These are phyloP conservation scores for Caiman crocodilus DNA, from an alignment of 2,797 vertebrate species.

Conservation along the genomic window DNA sequence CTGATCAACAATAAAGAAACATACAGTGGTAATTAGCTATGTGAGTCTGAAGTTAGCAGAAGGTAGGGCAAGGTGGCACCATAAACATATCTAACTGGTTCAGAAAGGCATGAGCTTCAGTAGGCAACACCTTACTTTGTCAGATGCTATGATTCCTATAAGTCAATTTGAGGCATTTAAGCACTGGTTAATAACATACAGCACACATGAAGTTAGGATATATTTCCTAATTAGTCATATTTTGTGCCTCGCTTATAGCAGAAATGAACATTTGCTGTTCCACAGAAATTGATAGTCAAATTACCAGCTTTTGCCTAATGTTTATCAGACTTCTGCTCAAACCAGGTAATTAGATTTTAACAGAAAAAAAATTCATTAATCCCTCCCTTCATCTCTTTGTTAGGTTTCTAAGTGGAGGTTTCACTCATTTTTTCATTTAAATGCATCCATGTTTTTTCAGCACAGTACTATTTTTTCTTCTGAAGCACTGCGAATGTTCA, in stretches of 20 bases:
- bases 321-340: background rate
- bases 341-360: background rate
- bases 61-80: too few relatives aligned
- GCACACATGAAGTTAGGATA: background rate
- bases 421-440: background rate
- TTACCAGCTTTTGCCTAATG: background rate
- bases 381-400: background rate
- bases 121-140: too few relatives aligned
- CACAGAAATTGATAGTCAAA: background rate
- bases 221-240: background rate
- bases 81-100: too few relatives aligned
- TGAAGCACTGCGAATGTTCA: background rate
- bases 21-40: too few relatives aligned
- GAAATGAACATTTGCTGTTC: background rate
- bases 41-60: too few relatives aligned
- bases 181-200: background rate
- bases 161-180: background rate
- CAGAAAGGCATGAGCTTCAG: too few relatives aligned
- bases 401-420: background rate
- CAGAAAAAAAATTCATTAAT: background rate
- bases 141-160: background rate
- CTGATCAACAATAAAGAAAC: too few relatives aligned
- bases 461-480: background rate
- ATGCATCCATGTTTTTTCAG: background rate
- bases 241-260: background rate